Conservation (phyloP, 2,113 vertebrate genomes). For the Cebus imitator region DNA sequence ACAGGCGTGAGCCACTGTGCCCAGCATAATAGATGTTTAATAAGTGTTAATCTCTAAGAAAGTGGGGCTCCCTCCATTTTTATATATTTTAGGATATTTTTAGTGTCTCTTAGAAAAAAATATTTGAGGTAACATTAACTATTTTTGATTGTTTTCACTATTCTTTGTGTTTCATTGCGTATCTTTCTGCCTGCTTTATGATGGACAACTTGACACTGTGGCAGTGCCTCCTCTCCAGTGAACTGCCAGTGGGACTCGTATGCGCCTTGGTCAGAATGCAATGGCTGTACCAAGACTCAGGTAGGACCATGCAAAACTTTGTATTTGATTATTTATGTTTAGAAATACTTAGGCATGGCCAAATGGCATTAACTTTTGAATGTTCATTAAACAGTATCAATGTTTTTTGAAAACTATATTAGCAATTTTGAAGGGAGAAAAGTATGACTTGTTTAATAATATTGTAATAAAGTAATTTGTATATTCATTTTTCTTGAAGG, state of each 20-base stretch:
- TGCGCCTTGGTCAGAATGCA: slow-evolving; percentile 92
- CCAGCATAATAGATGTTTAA: neutral
- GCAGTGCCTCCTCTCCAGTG: slow-evolving; percentile 77
- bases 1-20: no score
- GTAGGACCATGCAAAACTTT: slow-evolving; percentile 68
- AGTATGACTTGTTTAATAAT: neutral
- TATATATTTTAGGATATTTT: neutral
- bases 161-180: neutral
- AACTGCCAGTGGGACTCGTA: slow-evolving; percentile 90
- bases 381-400: neutral
- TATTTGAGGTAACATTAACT: neutral
- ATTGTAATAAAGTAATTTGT: neutral
- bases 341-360: neutral
- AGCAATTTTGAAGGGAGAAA: slow-evolving; percentile 21
- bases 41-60: neutral
- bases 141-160: neutral
- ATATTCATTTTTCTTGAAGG: neutral
- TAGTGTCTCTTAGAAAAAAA: neutral
- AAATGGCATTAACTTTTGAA: neutral
- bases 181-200: neutral
- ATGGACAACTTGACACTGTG: neutral
- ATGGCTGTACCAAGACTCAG: slow-evolving; percentile 89
- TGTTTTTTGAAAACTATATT: neutral
- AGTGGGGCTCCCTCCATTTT: neutral
- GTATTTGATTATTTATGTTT: neutral